Base-by-base conservation (phyloP, 2,797 vertebrate genomes). In the Girardinus metallicus region DNA sequence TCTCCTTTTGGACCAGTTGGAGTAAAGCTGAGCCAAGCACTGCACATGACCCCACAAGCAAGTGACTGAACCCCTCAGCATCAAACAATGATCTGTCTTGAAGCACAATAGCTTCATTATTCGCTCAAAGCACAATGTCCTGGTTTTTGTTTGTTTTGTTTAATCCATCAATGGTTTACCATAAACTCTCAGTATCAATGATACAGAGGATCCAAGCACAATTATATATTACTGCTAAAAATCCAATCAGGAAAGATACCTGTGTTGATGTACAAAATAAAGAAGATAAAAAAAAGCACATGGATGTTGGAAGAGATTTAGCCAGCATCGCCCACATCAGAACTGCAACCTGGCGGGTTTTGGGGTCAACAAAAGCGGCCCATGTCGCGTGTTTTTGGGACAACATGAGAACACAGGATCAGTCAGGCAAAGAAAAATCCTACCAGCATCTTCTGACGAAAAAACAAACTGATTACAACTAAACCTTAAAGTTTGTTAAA, bases 101-200 rank as follows among this genome's bases (percentile, higher is more conserved):
- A 64, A 73, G 71, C 75, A 94, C 91, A 93, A 94, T 75, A 31
- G 79, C 57, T 72, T 49, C 88, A 83, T 92, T 94, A 88, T 94
- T 80, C 87, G 34, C 74, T 62, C 3, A 34, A 34, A 79, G 74
- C 79, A 93, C 92, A 91, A 93, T 79, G 93, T 84, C 75, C 88
- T 80, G 79, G 82, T 73, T 74, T 80, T 82, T 13, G 41, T 70
- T 76, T 73, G 57, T 78, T 81, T 78, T 68, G 66, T 86, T 81
- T 11, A 87, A 94, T 92, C 87, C 92, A 83, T 82, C 51, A 46
- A 80, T 39, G 13, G 75, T 31, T 73, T 64, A 4, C 74, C 29
- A 73, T 41, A 57, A 36, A 68, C 29, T 49, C 55, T 55, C 64
- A 76, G 26, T 44, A 16, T 16, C 0, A 2, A 10, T 23, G 66